Percentiles rank a stretch among this genome's conserved stretches.
phyloP scores from a whole-genome alignment of 2,113 vertebrate species.

The Tupaia tana region DNA sequence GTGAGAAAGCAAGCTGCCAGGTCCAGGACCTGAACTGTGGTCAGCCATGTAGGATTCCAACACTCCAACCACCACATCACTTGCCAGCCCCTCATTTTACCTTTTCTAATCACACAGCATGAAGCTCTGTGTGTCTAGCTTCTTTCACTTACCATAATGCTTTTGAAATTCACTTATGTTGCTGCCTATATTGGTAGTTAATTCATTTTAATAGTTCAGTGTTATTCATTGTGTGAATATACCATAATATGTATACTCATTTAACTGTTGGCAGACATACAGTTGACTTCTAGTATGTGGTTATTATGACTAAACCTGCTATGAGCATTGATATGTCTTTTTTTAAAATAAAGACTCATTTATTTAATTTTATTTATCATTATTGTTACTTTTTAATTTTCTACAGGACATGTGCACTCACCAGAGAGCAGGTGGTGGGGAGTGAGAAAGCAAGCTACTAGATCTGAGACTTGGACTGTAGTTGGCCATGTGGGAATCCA shows the following conservation, averaged over 20 bases:
- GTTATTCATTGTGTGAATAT: neutral
- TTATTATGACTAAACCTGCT: neutral
- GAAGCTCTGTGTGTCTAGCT: neutral
- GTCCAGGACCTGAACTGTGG: no score
- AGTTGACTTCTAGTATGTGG: neutral
- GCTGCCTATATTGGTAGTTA: neutral
- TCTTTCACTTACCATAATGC: neutral
- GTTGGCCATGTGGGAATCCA: no score
- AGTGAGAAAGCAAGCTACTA: no score
- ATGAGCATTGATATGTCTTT: neutral
- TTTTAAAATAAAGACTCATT: no score
- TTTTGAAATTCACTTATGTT: neutral
- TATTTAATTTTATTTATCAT: no score
- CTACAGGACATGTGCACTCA: no score
- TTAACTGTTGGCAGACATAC: neutral
- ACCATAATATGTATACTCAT: neutral
- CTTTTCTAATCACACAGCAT: conserved; percentile 9
- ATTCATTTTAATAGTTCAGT: neutral
- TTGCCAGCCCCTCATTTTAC: neutral
- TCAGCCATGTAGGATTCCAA: no score
- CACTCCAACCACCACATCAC: no score
- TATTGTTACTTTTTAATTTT: no score
- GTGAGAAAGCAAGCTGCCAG: no score
- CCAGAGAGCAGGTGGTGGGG: no score
- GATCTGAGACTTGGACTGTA: no score